Percentiles rank a stretch among this genome's conserved stretches.
These are phyloP conservation scores for Heliconius hermathena DNA, from an alignment of 1,140 invertebrate species.

Conservation along the genomic window DNA sequence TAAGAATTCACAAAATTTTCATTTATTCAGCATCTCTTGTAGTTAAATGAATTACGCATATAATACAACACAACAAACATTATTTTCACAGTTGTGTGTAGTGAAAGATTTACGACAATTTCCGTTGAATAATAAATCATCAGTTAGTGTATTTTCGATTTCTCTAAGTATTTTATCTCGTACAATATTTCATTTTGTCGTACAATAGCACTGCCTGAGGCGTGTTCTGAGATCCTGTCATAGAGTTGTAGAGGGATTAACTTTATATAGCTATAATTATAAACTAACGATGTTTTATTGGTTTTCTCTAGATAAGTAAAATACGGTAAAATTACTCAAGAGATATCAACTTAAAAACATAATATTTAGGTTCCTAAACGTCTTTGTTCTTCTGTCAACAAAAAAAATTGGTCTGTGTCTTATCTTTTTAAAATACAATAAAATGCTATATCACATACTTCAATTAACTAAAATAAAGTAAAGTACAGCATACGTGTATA, in stretches of 20 bases:
- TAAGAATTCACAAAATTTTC: no score
- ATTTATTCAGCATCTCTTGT: not conserved
- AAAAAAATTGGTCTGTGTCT: no score
- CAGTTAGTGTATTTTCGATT: constrained; percentile 42
- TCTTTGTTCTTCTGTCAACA: not conserved
- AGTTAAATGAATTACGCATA: not conserved
- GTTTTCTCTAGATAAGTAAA: not conserved
- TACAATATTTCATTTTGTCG: constrained; percentile 43
- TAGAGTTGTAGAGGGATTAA: constrained; percentile 10
- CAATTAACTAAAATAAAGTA: no score
- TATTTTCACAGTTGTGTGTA: constrained; percentile 40
- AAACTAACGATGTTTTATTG: not conserved
- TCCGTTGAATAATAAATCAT: constrained; percentile 42
- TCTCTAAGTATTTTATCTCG: constrained; percentile 46
- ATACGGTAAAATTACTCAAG: not conserved
- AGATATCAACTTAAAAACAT: not conserved
- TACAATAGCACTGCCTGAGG: constrained; percentile 37
- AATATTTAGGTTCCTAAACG: not conserved
- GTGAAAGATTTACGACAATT: constrained; percentile 38
- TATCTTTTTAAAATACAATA: no score
- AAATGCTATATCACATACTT: no score
- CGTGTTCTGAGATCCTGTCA: constrained; percentile 35
- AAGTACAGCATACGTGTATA: no score
- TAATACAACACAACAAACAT: not conserved
- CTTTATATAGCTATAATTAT: not conserved